Evolutionary conservation across 2,888 invertebrate species (phyloP).

Genomic region (Alcis repandata): DNA sequence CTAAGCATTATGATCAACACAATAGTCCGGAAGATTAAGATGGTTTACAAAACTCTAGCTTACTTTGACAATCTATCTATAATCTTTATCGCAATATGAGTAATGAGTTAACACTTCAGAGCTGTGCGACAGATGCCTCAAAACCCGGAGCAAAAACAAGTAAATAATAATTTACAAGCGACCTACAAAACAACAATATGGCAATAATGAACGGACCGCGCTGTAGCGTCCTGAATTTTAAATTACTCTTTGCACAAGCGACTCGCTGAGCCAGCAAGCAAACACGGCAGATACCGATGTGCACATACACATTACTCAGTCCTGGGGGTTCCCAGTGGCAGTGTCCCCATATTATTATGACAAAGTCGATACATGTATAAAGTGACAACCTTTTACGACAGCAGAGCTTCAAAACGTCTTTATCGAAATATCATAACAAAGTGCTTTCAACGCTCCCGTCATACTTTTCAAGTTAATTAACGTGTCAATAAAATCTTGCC

Average conservation of each 20-base stretch:
- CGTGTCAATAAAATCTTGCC: constrained; percentile 24
- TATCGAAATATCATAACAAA: constrained; percentile 11
- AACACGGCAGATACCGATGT: constrained; percentile 57
- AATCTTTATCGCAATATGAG: too few species aligned
- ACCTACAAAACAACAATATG: constrained; percentile 54
- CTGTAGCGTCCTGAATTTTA: constrained; percentile 79
- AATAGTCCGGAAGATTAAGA: not conserved
- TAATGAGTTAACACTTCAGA: not conserved
- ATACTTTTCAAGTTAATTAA: constrained; percentile 17
- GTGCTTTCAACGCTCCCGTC: constrained; percentile 2
- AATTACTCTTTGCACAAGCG: constrained; percentile 79
- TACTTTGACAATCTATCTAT: too few species aligned
- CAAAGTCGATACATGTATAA: not conserved
- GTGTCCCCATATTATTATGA: not conserved
- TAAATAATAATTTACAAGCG: constrained; percentile 24
- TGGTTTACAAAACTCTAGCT: too few species aligned
- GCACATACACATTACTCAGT: constrained; percentile 21
- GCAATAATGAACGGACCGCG: constrained; percentile 69
- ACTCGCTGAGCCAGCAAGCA: constrained; percentile 74
- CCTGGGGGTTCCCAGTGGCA: not conserved
- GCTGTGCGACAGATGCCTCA: not conserved
- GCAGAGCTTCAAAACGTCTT: not conserved
- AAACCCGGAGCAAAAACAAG: constrained; percentile 5
- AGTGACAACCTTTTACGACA: not conserved
- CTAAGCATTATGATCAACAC: not conserved